Evolutionary conservation across 92 coral and sea anemone genomes (phyloP), one percentile per base, ranked within the genome.

Genomic region (Anthopleura xanthogrammica): DNA sequence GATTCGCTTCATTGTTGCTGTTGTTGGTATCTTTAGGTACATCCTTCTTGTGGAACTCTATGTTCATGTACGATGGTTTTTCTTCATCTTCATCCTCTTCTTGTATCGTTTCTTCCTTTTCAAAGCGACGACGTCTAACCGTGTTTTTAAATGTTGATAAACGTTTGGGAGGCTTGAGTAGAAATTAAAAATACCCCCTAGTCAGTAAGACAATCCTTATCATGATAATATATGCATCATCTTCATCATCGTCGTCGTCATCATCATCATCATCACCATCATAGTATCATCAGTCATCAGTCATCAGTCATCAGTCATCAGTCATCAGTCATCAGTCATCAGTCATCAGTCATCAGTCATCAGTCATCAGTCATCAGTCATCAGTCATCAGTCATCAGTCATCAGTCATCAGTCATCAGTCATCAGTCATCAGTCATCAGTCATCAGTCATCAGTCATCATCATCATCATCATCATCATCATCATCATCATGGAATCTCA

Each of bases 31-130:
- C 36, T 0, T 65, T 56, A 5, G 85, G 48, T 41, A 65, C 77
- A 16, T 48, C 66, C 36, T 77, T 82, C 55, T 85, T 77, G 72
- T 81, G 93, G 72, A 86, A 90, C 42, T 88, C 87, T 19, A 90
- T 76, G 80, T 93, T 91, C 29, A 91, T 85, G 79, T 91, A 88
- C 4, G 91, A 84, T 75, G 86, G 56, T 16, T 58, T 75, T 70
- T 68, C 82, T 78, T 23, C 86, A 16, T 41, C 52, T 84, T 68
- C 60, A 17, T 83, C 80, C 10, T 41, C 41, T 56, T 66, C 75
- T 9, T 68, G 74, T 23, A 68, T 68, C 36, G 40, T 68, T 29
- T 68, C 74, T 13, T 68, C 74, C 0, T 11, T 40, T 17, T 60
- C 82, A 40, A 56, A 43, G 17, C n/a, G 80, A n/a, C 73, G 82